Evolutionary conservation across 2,113 vertebrate genomes (phyloP).

Genomic region (Natator depressus): DNA sequence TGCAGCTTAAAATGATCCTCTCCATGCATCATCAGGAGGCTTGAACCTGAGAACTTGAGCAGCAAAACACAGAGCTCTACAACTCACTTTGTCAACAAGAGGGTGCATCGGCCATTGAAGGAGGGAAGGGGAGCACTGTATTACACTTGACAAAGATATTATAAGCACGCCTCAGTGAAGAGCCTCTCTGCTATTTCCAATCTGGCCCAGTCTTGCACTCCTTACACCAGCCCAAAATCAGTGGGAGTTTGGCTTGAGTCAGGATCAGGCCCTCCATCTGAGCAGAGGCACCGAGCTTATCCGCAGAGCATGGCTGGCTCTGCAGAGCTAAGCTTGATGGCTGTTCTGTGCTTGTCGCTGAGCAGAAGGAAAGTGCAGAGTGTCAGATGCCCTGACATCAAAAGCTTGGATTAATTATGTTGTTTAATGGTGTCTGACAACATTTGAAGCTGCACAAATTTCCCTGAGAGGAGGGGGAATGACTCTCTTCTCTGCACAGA

Average conservation of each 20-base stretch:
- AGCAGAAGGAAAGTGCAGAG: neutral
- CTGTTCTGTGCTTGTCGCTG: neutral
- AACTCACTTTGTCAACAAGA: no score
- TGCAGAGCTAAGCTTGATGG: neutral
- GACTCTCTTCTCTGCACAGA: neutral
- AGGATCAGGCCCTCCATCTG: neutral
- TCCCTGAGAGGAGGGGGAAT: neutral
- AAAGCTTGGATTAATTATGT: neutral
- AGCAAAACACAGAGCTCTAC: neutral
- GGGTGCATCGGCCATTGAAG: neutral
- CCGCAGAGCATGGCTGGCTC: neutral
- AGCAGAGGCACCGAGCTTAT: neutral
- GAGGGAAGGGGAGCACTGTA: neutral
- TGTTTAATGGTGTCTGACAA: slow-evolving; percentile 15
- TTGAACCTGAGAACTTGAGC: neutral
- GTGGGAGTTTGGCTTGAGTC: neutral
- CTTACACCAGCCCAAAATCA: neutral
- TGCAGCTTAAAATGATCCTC: neutral
- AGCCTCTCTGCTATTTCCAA: neutral
- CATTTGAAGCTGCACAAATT: neutral
- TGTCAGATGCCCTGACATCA: neutral
- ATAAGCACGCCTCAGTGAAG: neutral
- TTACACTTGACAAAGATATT: neutral
- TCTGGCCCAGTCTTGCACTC: neutral
- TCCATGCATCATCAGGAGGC: neutral